Evolutionary conservation across 2,888 invertebrate genomes (phyloP), one percentile per base, ranked within the genome.

Genomic region (Sesamia inferens): DNA sequence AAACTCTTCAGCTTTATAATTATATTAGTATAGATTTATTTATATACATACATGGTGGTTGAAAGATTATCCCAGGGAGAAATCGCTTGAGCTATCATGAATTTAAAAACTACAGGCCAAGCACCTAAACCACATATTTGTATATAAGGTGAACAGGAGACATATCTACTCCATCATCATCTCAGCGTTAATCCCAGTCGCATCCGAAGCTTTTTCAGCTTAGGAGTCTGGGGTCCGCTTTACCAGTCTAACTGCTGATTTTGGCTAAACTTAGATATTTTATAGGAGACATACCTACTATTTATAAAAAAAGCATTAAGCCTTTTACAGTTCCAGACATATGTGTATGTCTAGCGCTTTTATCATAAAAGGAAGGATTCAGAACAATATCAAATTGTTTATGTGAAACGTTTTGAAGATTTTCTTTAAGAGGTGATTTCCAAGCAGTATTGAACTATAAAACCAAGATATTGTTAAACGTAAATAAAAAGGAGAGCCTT

Each of bases 351-450:
- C n/a, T 47, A 67, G 48, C 57, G 8, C 13, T 57, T 22, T 68
- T 71, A 81, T 81, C 51, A 68, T n/a, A 22, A 70, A 68, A 68
- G 51, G 55, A 39, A 71, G 51, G 55, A 24, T 59, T 64, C 22
- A 39, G 54, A 68, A 68, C 11, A 64, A 71, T 78, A 68, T 74
- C 19, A 51, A 80, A 44, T 68, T 80, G 59, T 74, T 74, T 74
- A 57, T 74, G 44, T 61, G 31, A 44, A 24, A 57, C 55, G 5
- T 61, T 65, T 14, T 39, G 59, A 19, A 80, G 39, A 68, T 67
- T 78, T 57, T 67, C 76, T 71, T 71, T 4, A 5, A 51, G 55
- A 62, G n/a, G 39, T 55, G 54, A 57, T 65, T 78, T 73, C 10
- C 16, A 64, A 44, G 16, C 19, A 13, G 19, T 65, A 80, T 68